Conservation (phyloP, 2,797 vertebrate genomes). For the Furcifer pardalis region DNA sequence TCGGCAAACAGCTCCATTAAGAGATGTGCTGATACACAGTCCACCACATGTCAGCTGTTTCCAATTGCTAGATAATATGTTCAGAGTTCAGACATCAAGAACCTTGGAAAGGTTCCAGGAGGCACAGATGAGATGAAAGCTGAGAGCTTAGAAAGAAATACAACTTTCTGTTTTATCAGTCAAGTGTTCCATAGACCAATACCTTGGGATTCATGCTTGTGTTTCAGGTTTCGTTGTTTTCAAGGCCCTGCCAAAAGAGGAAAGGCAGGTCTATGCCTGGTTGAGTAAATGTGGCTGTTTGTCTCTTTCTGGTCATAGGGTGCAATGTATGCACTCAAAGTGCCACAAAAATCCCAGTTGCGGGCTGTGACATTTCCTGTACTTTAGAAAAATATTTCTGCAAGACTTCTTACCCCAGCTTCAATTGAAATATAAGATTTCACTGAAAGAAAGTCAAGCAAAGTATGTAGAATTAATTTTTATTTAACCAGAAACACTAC, state of each 20-base stretch:
- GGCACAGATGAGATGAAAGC: slow-evolving; percentile 14
- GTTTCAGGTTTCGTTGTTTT: slow-evolving; percentile 19
- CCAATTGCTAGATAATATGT: slow-evolving; percentile 21
- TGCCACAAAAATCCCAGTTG: not conserved
- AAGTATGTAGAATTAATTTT: not conserved
- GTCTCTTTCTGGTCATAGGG: too few species aligned
- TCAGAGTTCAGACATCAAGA: slow-evolving; percentile 18
- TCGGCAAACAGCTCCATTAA: not conserved
- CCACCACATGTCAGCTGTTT: slow-evolving; percentile 22
- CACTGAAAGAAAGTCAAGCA: not conserved
- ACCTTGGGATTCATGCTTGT: not conserved
- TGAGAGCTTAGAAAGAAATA: slow-evolving; percentile 10
- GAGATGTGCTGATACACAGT: slow-evolving; percentile 8
- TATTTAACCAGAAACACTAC: not conserved
- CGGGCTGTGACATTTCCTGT: not conserved
- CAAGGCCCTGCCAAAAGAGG: not conserved
- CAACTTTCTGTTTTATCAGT: slow-evolving; percentile 27
- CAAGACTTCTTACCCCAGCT: not conserved
- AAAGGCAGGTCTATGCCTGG: not conserved
- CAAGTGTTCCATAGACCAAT: not conserved
- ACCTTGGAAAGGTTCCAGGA: slow-evolving; percentile 31
- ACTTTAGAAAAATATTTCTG: not conserved
- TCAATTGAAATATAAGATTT: not conserved
- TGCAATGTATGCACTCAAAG: not conserved
- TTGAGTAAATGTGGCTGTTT: not conserved